phyloP scores from a whole-genome alignment of 2,888 invertebrate species.

The Caenorhabditis sp. region DNA sequence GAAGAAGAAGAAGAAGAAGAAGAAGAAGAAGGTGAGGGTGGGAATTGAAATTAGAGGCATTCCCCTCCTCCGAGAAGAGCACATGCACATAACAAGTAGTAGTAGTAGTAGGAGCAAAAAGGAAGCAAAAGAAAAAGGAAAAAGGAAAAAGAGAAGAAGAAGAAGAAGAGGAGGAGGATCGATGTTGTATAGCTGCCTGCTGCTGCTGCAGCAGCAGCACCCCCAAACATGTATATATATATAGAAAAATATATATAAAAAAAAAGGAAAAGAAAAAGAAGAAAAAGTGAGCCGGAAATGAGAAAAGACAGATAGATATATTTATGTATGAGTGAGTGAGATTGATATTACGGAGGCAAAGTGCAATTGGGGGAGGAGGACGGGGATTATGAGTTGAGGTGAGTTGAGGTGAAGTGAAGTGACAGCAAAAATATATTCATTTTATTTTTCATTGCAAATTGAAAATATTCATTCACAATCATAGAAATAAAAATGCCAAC shows the following conservation, averaged over 20 bases:
- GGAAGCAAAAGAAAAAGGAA: constrained; percentile 1
- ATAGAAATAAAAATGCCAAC: no score
- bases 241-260: constrained; percentile 24
- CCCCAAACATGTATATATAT: constrained; percentile 9
- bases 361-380: no score
- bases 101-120: background rate
- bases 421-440: no score
- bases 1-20: constrained; percentile 7
- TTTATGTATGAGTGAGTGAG: no score
- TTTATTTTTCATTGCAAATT: no score
- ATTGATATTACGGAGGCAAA: no score
- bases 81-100: constrained; percentile 50
- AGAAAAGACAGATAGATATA: constrained; percentile 1
- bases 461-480: no score
- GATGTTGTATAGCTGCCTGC: constrained; percentile 50
- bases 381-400: no score
- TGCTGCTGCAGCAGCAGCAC: constrained; percentile 6
- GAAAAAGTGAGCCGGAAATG: background rate
- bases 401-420: no score
- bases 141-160: background rate
- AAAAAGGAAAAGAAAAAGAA: constrained; percentile 6
- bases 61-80: constrained; percentile 15
- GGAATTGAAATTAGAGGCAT: constrained; percentile 48
- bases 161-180: constrained; percentile 27
- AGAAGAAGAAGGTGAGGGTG: constrained; percentile 41